Evolutionary conservation across 2,888 invertebrate species (phyloP).

Genomic region (Choristoneura rosaceana): DNA sequence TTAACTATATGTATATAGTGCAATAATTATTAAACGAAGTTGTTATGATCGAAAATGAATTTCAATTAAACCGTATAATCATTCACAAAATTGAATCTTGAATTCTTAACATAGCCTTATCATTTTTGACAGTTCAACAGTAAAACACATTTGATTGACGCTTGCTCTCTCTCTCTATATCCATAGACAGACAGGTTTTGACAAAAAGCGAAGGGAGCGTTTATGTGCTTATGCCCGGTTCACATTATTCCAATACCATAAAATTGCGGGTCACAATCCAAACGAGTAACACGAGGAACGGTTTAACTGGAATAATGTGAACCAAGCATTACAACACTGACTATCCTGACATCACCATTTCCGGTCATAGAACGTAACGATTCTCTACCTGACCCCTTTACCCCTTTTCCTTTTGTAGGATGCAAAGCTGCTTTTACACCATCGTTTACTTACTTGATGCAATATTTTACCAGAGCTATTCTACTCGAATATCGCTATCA

Average conservation of each 20-base stretch:
- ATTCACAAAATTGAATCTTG: conserved; percentile 4
- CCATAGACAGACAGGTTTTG: conserved; percentile 22
- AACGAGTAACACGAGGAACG: background rate
- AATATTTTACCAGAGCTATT: too few species aligned
- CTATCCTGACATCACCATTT: background rate
- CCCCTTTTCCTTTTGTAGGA: too few species aligned
- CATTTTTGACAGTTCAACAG: conserved; percentile 34
- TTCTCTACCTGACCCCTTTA: background rate
- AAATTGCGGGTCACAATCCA: too few species aligned
- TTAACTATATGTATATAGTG: conserved; percentile 41
- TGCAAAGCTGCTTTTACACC: too few species aligned
- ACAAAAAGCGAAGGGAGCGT: background rate
- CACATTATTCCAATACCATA: too few species aligned
- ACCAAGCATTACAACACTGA: background rate
- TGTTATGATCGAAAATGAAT: conserved; percentile 1
- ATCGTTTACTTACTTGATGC: too few species aligned
- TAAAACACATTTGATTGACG: conserved; percentile 13
- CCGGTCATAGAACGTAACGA: conserved; percentile 7
- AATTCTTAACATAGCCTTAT: conserved; percentile 32
- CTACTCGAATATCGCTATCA: too few species aligned
- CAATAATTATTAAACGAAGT: background rate
- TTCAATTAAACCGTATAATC: background rate
- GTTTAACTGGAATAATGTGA: background rate
- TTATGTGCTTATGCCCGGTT: too few species aligned
- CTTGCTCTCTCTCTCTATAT: background rate